phyloP scores from a whole-genome alignment of 2,888 invertebrate genomes.

The Ophion obscuratus region DNA sequence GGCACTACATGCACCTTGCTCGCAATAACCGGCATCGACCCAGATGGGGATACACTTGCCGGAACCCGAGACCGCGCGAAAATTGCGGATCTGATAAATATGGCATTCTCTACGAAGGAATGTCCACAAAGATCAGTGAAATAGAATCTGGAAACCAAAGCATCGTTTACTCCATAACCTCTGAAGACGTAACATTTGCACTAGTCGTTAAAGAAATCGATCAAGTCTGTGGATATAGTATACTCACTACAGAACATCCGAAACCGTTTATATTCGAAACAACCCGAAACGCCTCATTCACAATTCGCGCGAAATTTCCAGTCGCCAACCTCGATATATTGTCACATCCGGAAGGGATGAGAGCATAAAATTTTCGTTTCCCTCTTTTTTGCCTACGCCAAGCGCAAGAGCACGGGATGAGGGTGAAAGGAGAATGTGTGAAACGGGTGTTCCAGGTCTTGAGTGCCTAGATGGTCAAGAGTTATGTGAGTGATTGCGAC shows the following conservation, averaged over 20 bases:
- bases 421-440: no score
- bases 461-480: no score
- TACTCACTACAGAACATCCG: conserved; percentile 31
- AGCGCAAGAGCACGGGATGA: no score
- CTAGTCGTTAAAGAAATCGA: not conserved
- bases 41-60: conserved; percentile 13
- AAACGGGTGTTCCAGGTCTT: no score
- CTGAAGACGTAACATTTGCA: conserved; percentile 20
- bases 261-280: conserved; percentile 37
- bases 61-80: conserved; percentile 28
- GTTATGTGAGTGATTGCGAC: no score
- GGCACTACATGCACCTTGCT: not conserved
- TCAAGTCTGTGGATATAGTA: conserved; percentile 20
- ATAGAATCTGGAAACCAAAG: not conserved
- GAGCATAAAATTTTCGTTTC: no score
- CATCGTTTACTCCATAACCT: conserved; percentile 11
- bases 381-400: no score
- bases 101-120: conserved; percentile 54
- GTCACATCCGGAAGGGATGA: no score
- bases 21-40: not conserved
- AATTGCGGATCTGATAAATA: conserved; percentile 45
- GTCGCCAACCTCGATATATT: conserved; percentile 46
- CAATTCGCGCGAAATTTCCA: not conserved
- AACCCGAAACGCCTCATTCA: conserved; percentile 3
- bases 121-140: conserved; percentile 39